Base-by-base conservation (phyloP, 2,888 invertebrate genomes). In the Volucella inflata region DNA sequence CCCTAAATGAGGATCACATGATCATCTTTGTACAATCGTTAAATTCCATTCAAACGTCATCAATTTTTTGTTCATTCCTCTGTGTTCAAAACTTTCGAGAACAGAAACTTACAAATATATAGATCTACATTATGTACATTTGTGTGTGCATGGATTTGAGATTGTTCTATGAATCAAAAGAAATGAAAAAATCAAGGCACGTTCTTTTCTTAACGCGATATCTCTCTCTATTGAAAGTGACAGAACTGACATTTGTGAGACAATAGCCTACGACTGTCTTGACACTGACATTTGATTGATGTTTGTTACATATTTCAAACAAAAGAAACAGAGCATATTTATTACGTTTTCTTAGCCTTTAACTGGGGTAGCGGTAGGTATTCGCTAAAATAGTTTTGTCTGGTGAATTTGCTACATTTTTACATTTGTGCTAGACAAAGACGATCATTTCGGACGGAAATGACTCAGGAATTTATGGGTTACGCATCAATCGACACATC, bases 241-340 rank as follows among this genome's bases (percentile, higher is more conserved):
- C 74, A 57, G 68, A 65, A 74, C 68, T 68, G 78, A 83, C 83
- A 83, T 74, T 83, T 67, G 78, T 42, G 64, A 65, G 62, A 72
- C 67, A 83, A 83, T 72, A 64, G 79, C 60, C 53, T 65, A 76
- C 74, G 42, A 76, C 65, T 59, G 62, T 68, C 59, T 71, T 84
- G 79, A 79, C 79, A 79, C 75, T 76, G 75, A 84, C 79, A 80
- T 75, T 84, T 84, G 84, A 84, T 84, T 84, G 84, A 84, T 84
- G 84, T 84, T 75, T 84, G 84, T 65, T 84, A 84, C 74, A 84
- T 64, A 70, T 79, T 78, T 68, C 42, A 64, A 60, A 70, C 50
- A 65, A 75, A 70, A 70, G 50, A 4, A 76, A 59, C 57, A 64
- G 48, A 81, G 71, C 50, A 16, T 44, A 64, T 74, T 4, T 30